Evolutionary conservation across 1,140 invertebrate species (phyloP).

Genomic region (Cryptotermes secundus): DNA sequence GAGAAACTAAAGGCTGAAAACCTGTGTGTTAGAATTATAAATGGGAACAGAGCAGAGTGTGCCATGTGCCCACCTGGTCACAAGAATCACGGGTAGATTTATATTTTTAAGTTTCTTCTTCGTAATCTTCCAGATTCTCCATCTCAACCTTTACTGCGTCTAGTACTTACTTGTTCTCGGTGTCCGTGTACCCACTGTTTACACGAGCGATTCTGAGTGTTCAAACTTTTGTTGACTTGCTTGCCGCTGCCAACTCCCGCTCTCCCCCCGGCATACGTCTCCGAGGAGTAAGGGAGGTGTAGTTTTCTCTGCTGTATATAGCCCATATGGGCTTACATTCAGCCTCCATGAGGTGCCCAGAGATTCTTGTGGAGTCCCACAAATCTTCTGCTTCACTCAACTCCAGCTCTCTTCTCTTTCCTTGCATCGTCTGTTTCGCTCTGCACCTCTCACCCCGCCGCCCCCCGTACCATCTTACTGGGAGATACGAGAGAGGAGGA

Average conservation of each 20-base stretch:
- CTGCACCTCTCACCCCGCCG: no score
- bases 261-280: background rate
- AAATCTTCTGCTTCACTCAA: slow-evolving; percentile 1
- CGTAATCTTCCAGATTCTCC: no score
- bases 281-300: background rate
- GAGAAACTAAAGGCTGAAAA: no score
- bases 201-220: background rate
- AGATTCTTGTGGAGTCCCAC: background rate
- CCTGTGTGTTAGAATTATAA: no score
- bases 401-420: background rate
- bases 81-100: no score
- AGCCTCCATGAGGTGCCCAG: background rate
- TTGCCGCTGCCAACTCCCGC: background rate
- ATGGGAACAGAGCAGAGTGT: no score
- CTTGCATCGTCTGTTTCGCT: background rate
- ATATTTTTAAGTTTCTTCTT: no score
- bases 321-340: no score
- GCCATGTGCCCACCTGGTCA: no score
- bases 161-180: background rate
- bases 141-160: background rate
- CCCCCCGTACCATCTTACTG: no score
- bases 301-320: background rate
- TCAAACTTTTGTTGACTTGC: background rate
- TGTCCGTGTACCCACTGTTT: background rate
- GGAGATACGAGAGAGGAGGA: background rate